These are phyloP conservation scores for Chaunax sp. DNA, from an alignment of 2,797 vertebrate species.

Conservation along the genomic window DNA sequence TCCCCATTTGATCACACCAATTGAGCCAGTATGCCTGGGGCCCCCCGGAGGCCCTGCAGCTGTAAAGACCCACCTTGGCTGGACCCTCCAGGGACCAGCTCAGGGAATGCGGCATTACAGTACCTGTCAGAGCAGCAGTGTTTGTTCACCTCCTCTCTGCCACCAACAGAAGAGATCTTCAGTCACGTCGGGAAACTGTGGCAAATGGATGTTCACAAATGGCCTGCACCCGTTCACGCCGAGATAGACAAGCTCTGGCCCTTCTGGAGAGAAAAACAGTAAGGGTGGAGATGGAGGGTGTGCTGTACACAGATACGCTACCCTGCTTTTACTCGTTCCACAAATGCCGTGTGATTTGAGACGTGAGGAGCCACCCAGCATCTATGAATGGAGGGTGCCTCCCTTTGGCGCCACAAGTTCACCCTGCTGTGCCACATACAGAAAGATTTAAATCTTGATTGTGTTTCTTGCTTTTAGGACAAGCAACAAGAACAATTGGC, in stretches of 20 bases:
- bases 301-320: neutral
- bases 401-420: neutral
- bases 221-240: no score
- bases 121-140: neutral
- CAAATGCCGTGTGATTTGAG: neutral
- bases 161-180: no score
- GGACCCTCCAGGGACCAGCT: neutral
- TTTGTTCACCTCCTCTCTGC: neutral
- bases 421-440: constrained; percentile 18
- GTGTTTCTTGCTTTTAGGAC: constrained; percentile 37
- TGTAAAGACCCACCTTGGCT: neutral
- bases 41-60: no score
- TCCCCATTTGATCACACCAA: neutral
- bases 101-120: neutral
- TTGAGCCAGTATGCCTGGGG: neutral
- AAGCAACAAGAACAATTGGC: constrained; percentile 33
- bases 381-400: no score
- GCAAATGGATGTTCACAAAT: no score
- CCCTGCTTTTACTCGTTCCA: neutral
- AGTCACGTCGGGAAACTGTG: no score
- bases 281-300: neutral
- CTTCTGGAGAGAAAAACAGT: neutral
- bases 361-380: no score
- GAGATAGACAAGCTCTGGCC: no score
- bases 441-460: constrained; percentile 38